Base-by-base conservation (phyloP, 1,140 invertebrate species). In the Drosophila navojoa region DNA sequence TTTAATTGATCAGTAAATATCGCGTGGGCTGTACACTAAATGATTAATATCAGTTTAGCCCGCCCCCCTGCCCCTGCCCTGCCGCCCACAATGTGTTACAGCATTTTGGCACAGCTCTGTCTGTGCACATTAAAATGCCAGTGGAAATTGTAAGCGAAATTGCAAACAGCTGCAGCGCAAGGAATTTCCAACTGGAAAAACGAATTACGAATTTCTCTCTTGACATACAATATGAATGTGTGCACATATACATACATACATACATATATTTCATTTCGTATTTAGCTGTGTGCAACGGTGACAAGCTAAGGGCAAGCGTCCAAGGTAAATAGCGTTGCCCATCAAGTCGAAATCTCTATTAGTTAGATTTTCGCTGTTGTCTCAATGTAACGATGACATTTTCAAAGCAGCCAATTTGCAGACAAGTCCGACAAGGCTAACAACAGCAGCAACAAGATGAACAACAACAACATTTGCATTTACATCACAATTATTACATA, bases 251-350 rank as follows among this genome's bases (percentile, higher is more conserved):
- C 6, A 10, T 32, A 5, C 7, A 32, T 32, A 9, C 6, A 10
- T 32, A 5, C 7, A 32, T 29, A 29, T 35, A 35, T 38, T 38
- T 38, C 35, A 13, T 13, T 38, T 38, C 5, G 11, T 38, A 38
- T 38, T 38, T 4, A 38, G 10, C 13, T 38, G 35, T 13, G 2
- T 13, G 32, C 32, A 35, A 7, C 32, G 35, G 11, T 38, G 35
- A 38, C 42, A 9, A 9, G 42, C 42, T 64, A 77, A 84, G 80
- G 77, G 73, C 81, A 77, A 58, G 9, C n/a, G 53, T 6, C 29
- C 81, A 84, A 80, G 81, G 73, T 22, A 59, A 68, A 66, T 29
- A 45, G 19, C 19, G 11, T 15, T 45, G 29, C 15, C 16, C 50
- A 53, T 62, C 45, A 52, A 58, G 54, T 32, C 42, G 19, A 54